Base-by-base conservation (phyloP, 2,797 vertebrate species). In the Rhabdophis nuchalis region DNA sequence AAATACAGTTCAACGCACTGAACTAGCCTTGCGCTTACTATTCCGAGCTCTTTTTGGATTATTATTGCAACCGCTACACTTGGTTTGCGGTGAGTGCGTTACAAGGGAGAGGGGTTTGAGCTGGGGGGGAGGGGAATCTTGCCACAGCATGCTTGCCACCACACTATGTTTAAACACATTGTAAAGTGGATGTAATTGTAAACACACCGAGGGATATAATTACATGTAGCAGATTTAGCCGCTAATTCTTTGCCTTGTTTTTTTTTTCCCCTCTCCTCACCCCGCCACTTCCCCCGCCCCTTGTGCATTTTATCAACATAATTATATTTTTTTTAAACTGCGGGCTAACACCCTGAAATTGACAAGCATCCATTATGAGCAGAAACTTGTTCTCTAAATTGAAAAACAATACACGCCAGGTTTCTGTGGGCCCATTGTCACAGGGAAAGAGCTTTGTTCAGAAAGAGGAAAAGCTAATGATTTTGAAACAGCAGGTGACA, bases 401-500 rank as follows among this genome's bases (percentile, higher is more conserved):
- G 98, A 98, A 98, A 98, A 99, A 99, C 98, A 99, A 98, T 97
- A 95, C 98, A 97, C 98, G 97, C 90, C 96, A 96, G 96, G 98
- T 98, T 98, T 98, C 94, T 95, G 96, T 98, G 98, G 98, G 98
- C 98, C 98, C 98, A 98, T 99, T 99, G 98, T 99, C 98, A 97
- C 96, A 96, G 97, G 98, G 98, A 98, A n/a, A 99, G 98, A 97
- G 98, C 98, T 99, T 99, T 99, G 98, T 99, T 99, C 98, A 96
- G 97, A 96, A 58, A 95, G 96, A 98, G 97, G 98, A 98, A 98
- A 98, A 98, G 98, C 98, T 99, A 99, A 99, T 99, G 98, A 98
- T 99, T 99, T 98, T 98, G 98, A 98, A 99, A 98, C 98, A 99
- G 98, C 98, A 99, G 98, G 98, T 98, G 98, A 99, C 98, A 98